Conservation (phyloP, 2,888 invertebrate species). For the Leuctra nigra region DNA sequence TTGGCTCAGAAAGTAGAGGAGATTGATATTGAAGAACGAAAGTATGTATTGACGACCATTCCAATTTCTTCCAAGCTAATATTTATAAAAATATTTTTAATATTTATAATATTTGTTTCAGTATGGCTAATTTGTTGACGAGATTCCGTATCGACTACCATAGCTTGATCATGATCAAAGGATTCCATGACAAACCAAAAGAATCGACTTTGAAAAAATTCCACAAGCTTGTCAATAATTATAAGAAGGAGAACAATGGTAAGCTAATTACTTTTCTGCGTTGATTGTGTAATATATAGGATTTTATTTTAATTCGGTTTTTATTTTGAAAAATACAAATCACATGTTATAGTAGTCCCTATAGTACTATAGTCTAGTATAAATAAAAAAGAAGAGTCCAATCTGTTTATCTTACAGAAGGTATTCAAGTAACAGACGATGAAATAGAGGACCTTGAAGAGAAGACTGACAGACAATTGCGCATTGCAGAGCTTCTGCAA, state of each 20-base stretch:
- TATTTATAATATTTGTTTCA: no score
- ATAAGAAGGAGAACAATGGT: slow-evolving; percentile 41
- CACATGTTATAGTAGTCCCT: no score
- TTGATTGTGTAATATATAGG: slow-evolving; percentile 59
- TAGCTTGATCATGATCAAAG: slow-evolving; percentile 84
- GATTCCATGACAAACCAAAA: slow-evolving; percentile 76
- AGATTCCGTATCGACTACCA: slow-evolving; percentile 95
- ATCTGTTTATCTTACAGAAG: no score
- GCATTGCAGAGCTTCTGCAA: slow-evolving; percentile 80
- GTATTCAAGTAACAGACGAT: slow-evolving; percentile 62
- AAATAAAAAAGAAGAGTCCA: no score
- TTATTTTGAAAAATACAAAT: no score
- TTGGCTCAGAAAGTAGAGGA: slow-evolving; percentile 71
- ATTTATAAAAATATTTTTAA: no score
- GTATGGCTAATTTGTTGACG: slow-evolving; percentile 86
- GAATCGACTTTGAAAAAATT: slow-evolving; percentile 67
- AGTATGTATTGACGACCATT: no score
- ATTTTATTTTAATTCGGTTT: no score
- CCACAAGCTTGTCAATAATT: slow-evolving; percentile 61
- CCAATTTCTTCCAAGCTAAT: no score
- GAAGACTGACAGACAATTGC: slow-evolving; percentile 85
- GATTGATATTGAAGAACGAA: slow-evolving; percentile 73
- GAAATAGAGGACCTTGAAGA: slow-evolving; percentile 70
- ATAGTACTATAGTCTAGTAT: no score
- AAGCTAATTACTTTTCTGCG: slow-evolving; percentile 29